Evolutionary conservation across 2,797 vertebrate species (phyloP).

Genomic region (Lithobates sylvaticus): DNA sequence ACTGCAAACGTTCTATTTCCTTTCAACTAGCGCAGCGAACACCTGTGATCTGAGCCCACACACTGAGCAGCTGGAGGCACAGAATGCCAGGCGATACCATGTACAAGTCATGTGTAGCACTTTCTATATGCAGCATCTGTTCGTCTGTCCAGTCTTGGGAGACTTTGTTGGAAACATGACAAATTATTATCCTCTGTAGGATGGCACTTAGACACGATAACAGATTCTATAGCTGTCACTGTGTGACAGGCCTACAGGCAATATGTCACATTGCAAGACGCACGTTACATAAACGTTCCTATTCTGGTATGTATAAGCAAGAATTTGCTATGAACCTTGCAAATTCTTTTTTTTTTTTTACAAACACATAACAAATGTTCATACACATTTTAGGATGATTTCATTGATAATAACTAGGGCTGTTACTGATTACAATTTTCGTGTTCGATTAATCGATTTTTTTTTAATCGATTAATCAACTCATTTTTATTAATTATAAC

Average conservation of each 20-base stretch:
- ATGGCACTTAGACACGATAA: neutral
- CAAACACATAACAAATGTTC: too few relatives aligned
- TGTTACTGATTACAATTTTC: too few relatives aligned
- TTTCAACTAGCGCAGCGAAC: constrained; percentile 28
- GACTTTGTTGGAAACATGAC: neutral
- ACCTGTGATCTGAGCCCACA: constrained; percentile 50
- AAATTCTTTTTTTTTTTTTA: too few relatives aligned
- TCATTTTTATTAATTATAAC: too few relatives aligned
- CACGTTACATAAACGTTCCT: too few relatives aligned
- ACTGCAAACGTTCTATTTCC: constrained; percentile 33
- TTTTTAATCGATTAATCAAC: too few relatives aligned
- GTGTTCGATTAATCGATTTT: too few relatives aligned
- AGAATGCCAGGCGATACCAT: neutral
- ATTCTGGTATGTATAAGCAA: too few relatives aligned
- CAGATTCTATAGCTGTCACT: neutral
- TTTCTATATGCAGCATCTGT: neutral
- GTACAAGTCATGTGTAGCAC: neutral
- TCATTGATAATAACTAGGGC: too few relatives aligned
- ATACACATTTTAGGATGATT: too few relatives aligned
- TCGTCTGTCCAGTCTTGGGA: neutral
- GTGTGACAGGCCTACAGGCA: neutral
- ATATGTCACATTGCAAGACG: neutral
- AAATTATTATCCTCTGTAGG: neutral
- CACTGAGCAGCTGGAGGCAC: constrained; percentile 31
- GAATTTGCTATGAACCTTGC: too few relatives aligned